Evolutionary conservation across 2,797 vertebrate species (phyloP), one percentile per base, ranked within the genome.

Genomic region (Cyprinodon diabolis): DNA sequence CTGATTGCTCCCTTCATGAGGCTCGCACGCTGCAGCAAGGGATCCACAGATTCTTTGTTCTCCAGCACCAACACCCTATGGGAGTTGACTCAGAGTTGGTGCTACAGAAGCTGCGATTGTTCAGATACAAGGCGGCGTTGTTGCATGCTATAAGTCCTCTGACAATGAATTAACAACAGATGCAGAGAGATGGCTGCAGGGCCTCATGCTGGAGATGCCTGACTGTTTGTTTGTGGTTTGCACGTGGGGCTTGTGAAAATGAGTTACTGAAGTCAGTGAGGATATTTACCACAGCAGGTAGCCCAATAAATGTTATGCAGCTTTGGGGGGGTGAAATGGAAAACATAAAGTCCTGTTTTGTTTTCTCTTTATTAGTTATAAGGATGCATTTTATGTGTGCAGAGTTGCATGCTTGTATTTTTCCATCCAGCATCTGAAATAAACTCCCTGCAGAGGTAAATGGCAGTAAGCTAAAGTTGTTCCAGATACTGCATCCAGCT

Each of bases 151-250:
- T 8, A 14, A 65, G 77, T 11, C 30, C 73, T 84, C 76, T 57
- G 72, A 49, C 77, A 55, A 74, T 76, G 90, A 89, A 93, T 92
- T 88, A 91, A 56, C 68, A 75, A 71, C 86, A 89, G 84, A 89
- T 86, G 82, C 83, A 40, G 75, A 19, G 78, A 70, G 77, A 77
- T 73, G 67, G 79, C 79, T 73, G 77, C 80, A 43, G 72, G 85
- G 84, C 57, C 69, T 77, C 71, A 35, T 74, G 69, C 66, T 23
- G 56, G 77, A 76, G 68, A 82, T 68, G 75, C 49, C 78, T 82
- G 49, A 65, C 55, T 83, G 74, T 65, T 78, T 68, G 80, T 77
- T 73, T 81, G 80, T 82, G 70, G 75, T 85, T 60, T 68, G 66
- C 60, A 9, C 71, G 72, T 40, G 81, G 57, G 79, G 43, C 66